Evolutionary conservation across 2,113 vertebrate species (phyloP), one percentile per base, ranked within the genome.

Genomic region (Xyrauchen texanus): DNA sequence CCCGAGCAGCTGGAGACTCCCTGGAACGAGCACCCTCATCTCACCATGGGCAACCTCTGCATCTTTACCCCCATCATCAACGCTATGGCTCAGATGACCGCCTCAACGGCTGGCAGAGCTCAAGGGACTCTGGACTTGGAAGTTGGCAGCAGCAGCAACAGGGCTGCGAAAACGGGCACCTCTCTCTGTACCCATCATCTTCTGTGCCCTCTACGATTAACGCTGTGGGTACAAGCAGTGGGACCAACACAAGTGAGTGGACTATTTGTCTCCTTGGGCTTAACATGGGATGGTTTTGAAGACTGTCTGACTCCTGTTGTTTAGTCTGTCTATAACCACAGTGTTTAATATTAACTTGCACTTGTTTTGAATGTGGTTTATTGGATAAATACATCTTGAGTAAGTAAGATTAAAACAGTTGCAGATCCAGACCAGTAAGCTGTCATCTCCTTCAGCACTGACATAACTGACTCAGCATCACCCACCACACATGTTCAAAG

Each of bases 61-160:
- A 96, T 84, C 94, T 95, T 81, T 98, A 96, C 87, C 91, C 95
- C 89, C 96, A 95, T 84, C 96, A 98, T 93, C 97, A 98, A 93
- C 98, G 98, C 91, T 97, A 98, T 78, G 96, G 98, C 90, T 98
- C 98, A 0, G 97, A 99, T 0, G 98, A 99, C 87, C 96, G 97
- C 16, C 95, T 98, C 67, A 99, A 99, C 8, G 98, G 98, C 9
- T 98, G 96, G 98, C 97, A 98, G 89, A 95, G 94, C 88, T 95
- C 95, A 34, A 91, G 97, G 81, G 97, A 98, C 85, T 97, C 97
- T 4, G 95, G 95, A 75, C 92, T 97, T 85, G 96, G 92, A 78
- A 94, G 89, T 88, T 96, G 95, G 94, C 95, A 97, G 84, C 94
- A 76, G 85, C 90, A 94, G 90, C 95, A 76, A 88, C 90, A 94